phyloP scores from a whole-genome alignment of 2,888 invertebrate species.

The Diogma glabrata region DNA sequence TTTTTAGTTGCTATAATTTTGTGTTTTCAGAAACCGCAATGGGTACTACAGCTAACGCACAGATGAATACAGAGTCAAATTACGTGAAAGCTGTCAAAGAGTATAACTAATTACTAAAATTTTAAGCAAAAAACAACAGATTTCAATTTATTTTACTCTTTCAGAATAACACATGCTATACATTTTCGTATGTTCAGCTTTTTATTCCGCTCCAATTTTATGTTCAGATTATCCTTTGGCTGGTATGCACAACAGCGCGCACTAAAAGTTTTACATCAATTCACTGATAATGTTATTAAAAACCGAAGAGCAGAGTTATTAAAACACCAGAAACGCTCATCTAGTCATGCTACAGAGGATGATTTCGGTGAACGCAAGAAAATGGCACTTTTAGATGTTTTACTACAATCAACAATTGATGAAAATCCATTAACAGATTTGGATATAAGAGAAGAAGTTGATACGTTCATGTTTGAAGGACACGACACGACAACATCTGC shows the following conservation, averaged over 20 bases:
- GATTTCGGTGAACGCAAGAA: background rate
- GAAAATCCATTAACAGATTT: background rate
- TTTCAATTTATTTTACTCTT: background rate
- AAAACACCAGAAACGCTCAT: background rate
- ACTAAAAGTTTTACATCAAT: background rate
- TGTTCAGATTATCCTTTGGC: background rate
- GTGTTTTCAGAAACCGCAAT: slow-evolving; percentile 4
- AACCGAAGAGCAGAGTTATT: no score
- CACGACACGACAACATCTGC: background rate
- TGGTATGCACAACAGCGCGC: background rate
- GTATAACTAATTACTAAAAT: background rate
- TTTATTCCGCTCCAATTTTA: no score
- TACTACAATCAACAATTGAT: background rate
- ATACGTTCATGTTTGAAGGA: slow-evolving; percentile 6
- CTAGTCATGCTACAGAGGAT: background rate
- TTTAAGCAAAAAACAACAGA: background rate
- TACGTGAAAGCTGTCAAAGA: slow-evolving; percentile 1
- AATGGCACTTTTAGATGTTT: background rate
- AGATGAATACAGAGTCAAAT: background rate
- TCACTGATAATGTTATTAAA: background rate
- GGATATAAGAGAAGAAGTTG: slow-evolving; percentile 1
- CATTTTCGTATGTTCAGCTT: no score
- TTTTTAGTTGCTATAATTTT: no score
- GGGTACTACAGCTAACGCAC: background rate
- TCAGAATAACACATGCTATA: background rate